These are phyloP conservation scores for Octodon degus DNA, from an alignment of 2,113 vertebrate genomes.

Conservation along the genomic window DNA sequence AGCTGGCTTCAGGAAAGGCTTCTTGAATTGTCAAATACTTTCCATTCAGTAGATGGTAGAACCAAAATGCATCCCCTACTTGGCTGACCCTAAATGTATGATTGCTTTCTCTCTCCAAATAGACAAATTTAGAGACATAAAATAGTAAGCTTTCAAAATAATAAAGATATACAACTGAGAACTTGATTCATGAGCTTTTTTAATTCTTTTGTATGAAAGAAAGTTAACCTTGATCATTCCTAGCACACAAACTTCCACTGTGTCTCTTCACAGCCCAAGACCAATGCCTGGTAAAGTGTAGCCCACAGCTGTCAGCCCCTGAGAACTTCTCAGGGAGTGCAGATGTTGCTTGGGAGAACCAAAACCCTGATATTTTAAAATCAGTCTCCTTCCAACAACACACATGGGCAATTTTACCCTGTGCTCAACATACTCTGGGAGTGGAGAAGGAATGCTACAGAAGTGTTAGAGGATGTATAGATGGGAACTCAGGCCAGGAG, in stretches of 20 bases:
- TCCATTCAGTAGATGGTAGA: background rate
- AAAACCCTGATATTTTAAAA: background rate
- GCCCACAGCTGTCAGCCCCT: background rate
- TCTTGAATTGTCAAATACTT: background rate
- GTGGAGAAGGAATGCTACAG: background rate
- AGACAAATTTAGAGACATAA: background rate
- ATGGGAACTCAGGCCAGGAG: accelerated
- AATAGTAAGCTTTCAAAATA: background rate
- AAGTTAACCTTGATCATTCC: background rate
- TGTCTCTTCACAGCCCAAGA: background rate
- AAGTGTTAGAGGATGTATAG: background rate
- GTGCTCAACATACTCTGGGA: background rate
- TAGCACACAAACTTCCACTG: background rate
- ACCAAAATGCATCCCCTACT: background rate
- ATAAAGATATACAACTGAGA: background rate
- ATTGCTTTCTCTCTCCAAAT: background rate
- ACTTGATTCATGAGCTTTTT: background rate
- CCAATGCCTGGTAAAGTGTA: background rate
- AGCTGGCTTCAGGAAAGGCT: background rate
- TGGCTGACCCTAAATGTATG: background rate
- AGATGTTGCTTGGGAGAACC: background rate
- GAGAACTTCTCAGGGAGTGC: background rate
- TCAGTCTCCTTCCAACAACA: background rate
- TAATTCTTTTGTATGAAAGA: background rate
- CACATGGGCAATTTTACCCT: background rate